A percentile compares a stretch with the other conserved stretches of the same genome.
These are phyloP conservation scores for Lasioglossum morio DNA, from an alignment of 2,888 invertebrate genomes.

Conservation along the genomic window DNA sequence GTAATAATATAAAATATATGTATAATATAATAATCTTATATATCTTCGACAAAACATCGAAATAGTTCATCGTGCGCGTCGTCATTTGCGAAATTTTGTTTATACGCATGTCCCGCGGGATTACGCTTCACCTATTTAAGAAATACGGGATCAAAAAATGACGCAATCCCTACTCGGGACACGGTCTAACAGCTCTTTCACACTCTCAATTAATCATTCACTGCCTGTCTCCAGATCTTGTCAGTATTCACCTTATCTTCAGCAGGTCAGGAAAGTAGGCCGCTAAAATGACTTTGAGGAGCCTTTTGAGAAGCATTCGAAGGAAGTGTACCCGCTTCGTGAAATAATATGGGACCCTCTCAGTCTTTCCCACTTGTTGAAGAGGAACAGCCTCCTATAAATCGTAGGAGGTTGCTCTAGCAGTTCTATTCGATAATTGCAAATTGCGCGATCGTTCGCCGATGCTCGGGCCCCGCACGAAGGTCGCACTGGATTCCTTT, in stretches of 20 bases:
- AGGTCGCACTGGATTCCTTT: conserved; percentile 15
- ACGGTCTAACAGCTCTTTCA: neutral
- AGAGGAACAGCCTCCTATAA: neutral
- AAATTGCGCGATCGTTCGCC: conserved; percentile 11
- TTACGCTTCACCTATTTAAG: too few relatives aligned
- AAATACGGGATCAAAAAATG: too few relatives aligned
- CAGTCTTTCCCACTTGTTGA: neutral
- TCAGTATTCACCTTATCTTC: neutral
- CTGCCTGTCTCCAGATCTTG: neutral
- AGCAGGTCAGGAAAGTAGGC: neutral
- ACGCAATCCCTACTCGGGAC: too few relatives aligned
- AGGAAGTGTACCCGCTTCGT: too few relatives aligned
- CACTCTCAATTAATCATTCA: neutral
- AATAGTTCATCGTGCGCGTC: too few relatives aligned
- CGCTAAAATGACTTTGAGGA: neutral
- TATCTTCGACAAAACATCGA: too few relatives aligned
- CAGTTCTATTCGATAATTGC: conserved; percentile 14
- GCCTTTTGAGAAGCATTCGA: too few relatives aligned
- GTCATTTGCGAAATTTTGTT: too few relatives aligned
- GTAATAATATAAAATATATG: too few relatives aligned
- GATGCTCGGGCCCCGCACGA: neutral
- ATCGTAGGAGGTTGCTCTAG: conserved; percentile 10
- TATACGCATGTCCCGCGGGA: too few relatives aligned
- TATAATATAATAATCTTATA: too few relatives aligned
- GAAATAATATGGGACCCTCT: neutral